Evolutionary conservation across 2,888 invertebrate genomes (phyloP).

Genomic region (Parnassius mnemosyne): DNA sequence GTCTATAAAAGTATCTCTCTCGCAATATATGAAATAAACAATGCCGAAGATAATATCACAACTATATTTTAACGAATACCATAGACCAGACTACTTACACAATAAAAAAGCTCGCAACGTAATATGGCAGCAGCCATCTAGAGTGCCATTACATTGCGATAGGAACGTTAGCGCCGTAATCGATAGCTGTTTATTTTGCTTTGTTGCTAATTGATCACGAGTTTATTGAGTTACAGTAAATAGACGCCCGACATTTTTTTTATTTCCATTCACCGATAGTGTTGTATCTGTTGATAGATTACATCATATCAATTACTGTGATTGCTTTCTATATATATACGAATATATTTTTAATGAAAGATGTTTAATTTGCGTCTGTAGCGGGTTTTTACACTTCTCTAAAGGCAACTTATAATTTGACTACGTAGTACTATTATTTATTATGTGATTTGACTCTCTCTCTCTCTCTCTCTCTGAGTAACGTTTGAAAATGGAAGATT

Average conservation of each 20-base stretch:
- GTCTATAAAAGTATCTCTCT: too few species aligned
- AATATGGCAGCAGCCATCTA: constrained; percentile 24
- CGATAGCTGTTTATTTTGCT: constrained; percentile 28
- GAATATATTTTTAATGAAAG: too few species aligned
- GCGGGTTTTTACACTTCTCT: too few species aligned
- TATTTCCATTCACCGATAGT: constrained; percentile 6
- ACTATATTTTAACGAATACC: neutral
- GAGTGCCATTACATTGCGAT: constrained; percentile 11
- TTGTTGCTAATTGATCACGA: constrained; percentile 29
- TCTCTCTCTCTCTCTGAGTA: too few species aligned
- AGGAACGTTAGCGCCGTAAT: constrained; percentile 24
- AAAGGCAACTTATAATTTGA: too few species aligned
- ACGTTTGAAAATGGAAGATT: too few species aligned
- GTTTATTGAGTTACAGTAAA: constrained; percentile 25
- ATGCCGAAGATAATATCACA: neutral
- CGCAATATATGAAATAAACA: neutral
- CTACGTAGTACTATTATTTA: too few species aligned
- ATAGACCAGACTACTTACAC: constrained; percentile 7
- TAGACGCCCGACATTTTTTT: constrained; percentile 15
- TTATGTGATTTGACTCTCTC: too few species aligned
- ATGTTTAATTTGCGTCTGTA: too few species aligned
- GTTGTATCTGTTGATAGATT: constrained; percentile 11
- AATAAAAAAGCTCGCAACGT: constrained; percentile 26
- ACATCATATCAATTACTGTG: constrained; percentile 29
- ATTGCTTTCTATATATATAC: too few species aligned